Evolutionary conservation across 2,113 vertebrate genomes (phyloP).

Genomic region (Misgurnus anguillicaudatus): DNA sequence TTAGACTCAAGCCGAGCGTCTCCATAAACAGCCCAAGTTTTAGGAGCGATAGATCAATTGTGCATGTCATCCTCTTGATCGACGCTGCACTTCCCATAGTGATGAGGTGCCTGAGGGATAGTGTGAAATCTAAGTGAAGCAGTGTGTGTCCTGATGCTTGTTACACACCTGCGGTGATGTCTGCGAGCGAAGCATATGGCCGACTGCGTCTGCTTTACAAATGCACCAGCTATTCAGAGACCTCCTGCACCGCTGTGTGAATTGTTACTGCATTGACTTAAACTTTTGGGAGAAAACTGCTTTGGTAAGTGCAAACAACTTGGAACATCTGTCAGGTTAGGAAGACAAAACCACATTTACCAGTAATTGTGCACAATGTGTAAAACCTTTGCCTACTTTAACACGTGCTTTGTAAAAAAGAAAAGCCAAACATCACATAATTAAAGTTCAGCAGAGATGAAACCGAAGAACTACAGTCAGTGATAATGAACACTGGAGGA

Average conservation of each 20-base stretch:
- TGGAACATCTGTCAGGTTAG: not conserved
- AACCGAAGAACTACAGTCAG: slow-evolving; percentile 49
- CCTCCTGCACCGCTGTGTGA: not conserved
- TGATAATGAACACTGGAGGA: slow-evolving; percentile 48
- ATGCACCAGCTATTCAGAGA: not conserved
- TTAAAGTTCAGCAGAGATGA: slow-evolving; percentile 34
- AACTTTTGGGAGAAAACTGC: no score
- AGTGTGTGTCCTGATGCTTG: not conserved
- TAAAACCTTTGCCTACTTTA: slow-evolving; percentile 35
- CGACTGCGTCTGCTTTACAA: not conserved
- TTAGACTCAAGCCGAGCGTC: not conserved
- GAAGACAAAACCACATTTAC: not conserved
- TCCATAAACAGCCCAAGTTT: slow-evolving; percentile 11
- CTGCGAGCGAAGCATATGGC: not conserved
- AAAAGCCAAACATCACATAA: slow-evolving; percentile 39
- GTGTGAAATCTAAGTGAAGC: not conserved
- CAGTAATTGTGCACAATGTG: not conserved
- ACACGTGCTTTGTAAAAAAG: no score
- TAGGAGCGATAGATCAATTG: not conserved
- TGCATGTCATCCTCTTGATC: not conserved
- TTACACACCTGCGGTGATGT: not conserved
- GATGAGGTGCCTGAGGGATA: not conserved
- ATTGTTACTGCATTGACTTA: not conserved
- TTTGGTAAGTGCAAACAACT: not conserved
- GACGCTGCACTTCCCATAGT: not conserved